These are phyloP conservation scores for Synanthedon andrenaeformis DNA, from an alignment of 2,888 invertebrate species.

Conservation along the genomic window DNA sequence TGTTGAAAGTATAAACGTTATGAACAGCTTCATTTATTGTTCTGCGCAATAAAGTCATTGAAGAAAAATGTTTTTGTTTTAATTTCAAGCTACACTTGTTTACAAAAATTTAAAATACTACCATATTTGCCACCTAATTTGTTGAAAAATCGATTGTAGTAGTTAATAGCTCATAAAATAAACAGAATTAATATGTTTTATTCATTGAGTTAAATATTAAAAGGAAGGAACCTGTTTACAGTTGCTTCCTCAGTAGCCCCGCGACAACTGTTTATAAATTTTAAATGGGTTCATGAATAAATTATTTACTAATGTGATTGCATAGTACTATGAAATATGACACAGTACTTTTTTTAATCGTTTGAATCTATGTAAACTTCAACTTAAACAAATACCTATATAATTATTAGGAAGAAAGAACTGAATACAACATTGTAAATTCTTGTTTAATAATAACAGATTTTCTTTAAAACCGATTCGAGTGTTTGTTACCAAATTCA, in stretches of 20 bases:
- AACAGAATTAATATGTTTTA: too few species aligned
- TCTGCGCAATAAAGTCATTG: slow-evolving; percentile 70
- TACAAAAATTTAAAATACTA: too few species aligned
- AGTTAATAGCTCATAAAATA: not conserved
- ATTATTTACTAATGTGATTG: not conserved
- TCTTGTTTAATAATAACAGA: too few species aligned
- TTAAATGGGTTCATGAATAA: not conserved
- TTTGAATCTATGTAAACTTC: too few species aligned
- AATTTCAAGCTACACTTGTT: slow-evolving; percentile 26
- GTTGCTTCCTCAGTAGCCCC: not conserved
- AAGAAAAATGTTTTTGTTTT: slow-evolving; percentile 60
- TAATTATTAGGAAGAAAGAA: too few species aligned
- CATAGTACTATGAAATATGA: too few species aligned
- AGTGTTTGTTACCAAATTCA: too few species aligned
- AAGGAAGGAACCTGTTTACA: not conserved
- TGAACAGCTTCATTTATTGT: slow-evolving; percentile 70
- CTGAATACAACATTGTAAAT: too few species aligned
- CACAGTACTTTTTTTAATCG: too few species aligned
- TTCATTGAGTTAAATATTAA: too few species aligned
- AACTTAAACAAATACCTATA: too few species aligned
- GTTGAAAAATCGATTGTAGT: not conserved
- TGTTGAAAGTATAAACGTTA: slow-evolving; percentile 69
- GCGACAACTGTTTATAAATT: not conserved
- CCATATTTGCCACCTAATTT: not conserved
- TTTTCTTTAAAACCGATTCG: too few species aligned